Evolutionary conservation across 64 coral and sea anemone species (phyloP), one percentile per base, ranked within the genome.

Genomic region (Cladopsammia gracilis): DNA sequence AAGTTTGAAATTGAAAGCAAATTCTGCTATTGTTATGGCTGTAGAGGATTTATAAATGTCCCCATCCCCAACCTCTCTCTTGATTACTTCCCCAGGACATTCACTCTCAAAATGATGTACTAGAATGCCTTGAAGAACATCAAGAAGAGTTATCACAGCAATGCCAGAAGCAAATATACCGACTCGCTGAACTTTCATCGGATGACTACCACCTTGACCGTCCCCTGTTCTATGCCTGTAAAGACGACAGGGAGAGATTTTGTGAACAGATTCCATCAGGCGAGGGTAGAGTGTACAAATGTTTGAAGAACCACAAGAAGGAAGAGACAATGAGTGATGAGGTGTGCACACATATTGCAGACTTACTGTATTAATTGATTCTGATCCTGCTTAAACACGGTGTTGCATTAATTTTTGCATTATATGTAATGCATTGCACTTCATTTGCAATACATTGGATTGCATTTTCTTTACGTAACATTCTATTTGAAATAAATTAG

Each of bases 91-190:
- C 15, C 12, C 26, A 99, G 98, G 98, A 99, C 67, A 77, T 86
- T 23, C 98, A 99, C 73, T 82, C 44, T 26, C 98, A 99, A 79
- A 96, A 96, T 92, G 95, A 93, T n/a, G 95, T 96, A 0, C 26
- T 99, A 12, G 98, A 96, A 60, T 99, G 98, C 15, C 91, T 99
- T 43, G 98, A 99, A 64, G 98, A 99, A 48, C 70, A 99, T 50
- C 81, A 92, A 64, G 94, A 83, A 3, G 45, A 54, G 0, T 86
- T 99, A 2, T 19, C 42, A 23, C 22, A 69, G 10, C 7, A 15
- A 0, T 99, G 98, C 26, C 82, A 83, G 20, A 91, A 96, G 8
- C 80, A 96, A 26, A 94, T 98, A 42, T 68, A 88, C 53, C 87
- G 97, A 2, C 89, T 96, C 44, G 94, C 87, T 61, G 97, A 98